A percentile compares a stretch with the other conserved stretches of the same genome.
Conservation (phyloP, 2,113 vertebrate species). For the Myotis yumanensis region DNA sequence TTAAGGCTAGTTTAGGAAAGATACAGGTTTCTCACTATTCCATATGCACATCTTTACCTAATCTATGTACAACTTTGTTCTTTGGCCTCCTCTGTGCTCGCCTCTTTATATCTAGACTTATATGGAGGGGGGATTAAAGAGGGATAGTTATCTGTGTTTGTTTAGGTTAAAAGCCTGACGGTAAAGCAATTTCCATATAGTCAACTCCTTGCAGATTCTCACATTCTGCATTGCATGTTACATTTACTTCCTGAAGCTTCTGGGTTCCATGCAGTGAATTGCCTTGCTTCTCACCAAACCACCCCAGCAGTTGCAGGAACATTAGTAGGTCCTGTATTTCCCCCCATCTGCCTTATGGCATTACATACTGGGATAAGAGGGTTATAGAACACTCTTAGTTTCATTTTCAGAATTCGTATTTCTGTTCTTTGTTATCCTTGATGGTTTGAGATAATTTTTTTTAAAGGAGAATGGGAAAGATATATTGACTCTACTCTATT, state of each 20-base stretch:
- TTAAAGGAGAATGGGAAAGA: not conserved
- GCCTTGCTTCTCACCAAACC: not conserved
- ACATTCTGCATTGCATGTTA: not conserved
- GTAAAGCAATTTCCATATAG: not conserved
- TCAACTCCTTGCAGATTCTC: not conserved
- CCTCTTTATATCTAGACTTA: not conserved
- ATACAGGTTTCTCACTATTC: not conserved
- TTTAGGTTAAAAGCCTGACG: not conserved
- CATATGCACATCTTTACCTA: not conserved
- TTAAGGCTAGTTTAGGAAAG: not conserved
- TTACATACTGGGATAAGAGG: not conserved
- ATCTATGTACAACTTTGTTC: not conserved
- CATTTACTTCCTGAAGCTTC: not conserved
- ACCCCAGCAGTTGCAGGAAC: not conserved
- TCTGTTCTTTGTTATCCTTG: not conserved
- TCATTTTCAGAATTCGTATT: not conserved
- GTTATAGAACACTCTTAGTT: not conserved
- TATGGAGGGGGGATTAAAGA: fast-evolving
- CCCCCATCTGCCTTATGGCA: not conserved
- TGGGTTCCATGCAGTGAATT: not conserved
- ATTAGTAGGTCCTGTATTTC: not conserved
- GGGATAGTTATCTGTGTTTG: not conserved
- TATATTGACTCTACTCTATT: not conserved
- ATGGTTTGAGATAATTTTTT: not conserved
- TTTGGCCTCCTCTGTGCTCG: not conserved